Evolutionary conservation across 1,140 invertebrate species (phyloP).

Genomic region (Magallana angulata): DNA sequence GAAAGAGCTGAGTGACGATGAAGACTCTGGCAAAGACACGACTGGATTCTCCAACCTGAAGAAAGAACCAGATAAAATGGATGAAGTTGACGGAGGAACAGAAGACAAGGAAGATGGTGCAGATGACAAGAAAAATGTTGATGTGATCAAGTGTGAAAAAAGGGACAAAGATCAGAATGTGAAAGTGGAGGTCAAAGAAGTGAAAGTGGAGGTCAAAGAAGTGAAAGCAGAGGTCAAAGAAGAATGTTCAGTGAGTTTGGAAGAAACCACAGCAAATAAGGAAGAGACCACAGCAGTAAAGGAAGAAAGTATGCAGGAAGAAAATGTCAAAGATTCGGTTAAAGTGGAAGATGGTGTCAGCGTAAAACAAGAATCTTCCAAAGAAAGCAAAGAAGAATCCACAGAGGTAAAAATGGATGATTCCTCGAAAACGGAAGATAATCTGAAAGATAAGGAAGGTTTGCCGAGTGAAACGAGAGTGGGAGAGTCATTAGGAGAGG

Average conservation of each 20-base stretch:
- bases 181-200: conserved; percentile 41
- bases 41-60: neutral
- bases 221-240: conserved; percentile 32
- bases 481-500: neutral
- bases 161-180: neutral
- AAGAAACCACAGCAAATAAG: neutral
- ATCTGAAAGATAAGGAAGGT: neutral
- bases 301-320: neutral
- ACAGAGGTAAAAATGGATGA: conserved; percentile 8
- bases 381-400: neutral
- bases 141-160: neutral
- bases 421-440: neutral
- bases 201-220: neutral
- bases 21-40: neutral
- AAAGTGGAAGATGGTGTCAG: neutral
- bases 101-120: neutral
- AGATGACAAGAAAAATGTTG: neutral
- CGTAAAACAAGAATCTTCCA: no score
- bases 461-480: neutral
- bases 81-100: neutral
- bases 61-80: conserved; percentile 28
- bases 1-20: neutral
- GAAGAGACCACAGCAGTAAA: neutral
- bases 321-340: neutral
- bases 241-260: neutral